Evolutionary conservation across 2,797 vertebrate genomes (phyloP), one percentile per base, ranked within the genome.

Genomic region (Pterois miles): DNA sequence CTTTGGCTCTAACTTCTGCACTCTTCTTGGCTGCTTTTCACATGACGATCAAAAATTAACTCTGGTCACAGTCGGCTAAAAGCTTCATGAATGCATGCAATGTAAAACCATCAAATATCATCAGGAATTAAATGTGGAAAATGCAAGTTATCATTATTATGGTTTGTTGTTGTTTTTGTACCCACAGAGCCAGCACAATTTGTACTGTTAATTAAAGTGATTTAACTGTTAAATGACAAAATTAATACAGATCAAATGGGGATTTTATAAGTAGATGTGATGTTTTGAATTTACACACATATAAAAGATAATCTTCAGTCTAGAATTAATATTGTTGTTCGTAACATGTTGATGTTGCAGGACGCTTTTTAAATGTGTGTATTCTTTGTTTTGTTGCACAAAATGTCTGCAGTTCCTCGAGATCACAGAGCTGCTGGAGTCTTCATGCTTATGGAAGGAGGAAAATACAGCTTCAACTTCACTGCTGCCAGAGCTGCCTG

Each of bases 391-490:
- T 29, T 20, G 20, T 58, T 59, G 18, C 14, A 5, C 20, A 54
- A 34, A 52, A 16, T 11, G 2, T 10, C 70, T 57, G 71, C 43
- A 4, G 69, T 29, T 16, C 76, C 84, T 71, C 70, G 71, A 29
- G 65, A 78, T 25, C 73, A 27, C 31, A 65, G 56, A 18, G 52
- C 71, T 2, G 87, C 87, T 2, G 93, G 93, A 7, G 92, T 95
- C 34, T 91, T 94, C 82, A 38, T 94, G 80, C 65, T 93, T 1
- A 66, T 71, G 0, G 79, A 89, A 11, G 86, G 78, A 23, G 84
- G 34, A 9, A 1, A 2, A 0, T 94, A 95, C 84, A 84, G 70
- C 48, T 84, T 95, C n/a, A 92, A 94, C 85, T 92, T 89, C 52
- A 84, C 82, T 0, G 64, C 79, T 10, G 94, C 93, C 22, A 29